Evolutionary conservation across 2,888 invertebrate genomes (phyloP).

Genomic region (Sinopyrophorus schimmeli): DNA sequence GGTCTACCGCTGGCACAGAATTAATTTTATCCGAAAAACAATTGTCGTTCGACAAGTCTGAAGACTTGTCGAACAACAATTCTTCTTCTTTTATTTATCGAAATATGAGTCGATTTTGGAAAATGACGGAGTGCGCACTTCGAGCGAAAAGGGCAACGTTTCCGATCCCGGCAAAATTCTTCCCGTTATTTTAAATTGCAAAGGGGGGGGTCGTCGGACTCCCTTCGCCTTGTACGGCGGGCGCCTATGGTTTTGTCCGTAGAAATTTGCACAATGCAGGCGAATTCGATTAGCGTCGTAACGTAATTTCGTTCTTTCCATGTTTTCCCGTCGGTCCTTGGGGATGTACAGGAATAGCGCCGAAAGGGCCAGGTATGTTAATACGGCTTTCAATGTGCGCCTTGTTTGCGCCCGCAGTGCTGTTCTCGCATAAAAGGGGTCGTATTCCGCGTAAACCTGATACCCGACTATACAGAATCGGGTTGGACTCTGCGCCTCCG

Average conservation of each 20-base stretch:
- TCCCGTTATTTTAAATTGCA: too few relatives aligned
- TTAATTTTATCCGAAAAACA: too few relatives aligned
- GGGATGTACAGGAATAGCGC: conserved; percentile 31
- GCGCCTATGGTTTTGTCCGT: conserved; percentile 34
- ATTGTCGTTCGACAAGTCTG: too few relatives aligned
- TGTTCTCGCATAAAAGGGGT: conserved; percentile 47
- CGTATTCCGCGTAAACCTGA: conserved; percentile 49
- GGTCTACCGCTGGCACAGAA: too few relatives aligned
- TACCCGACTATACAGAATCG: conserved; percentile 43
- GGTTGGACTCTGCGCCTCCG: conserved; percentile 45
- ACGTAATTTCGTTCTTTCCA: conserved; percentile 29
- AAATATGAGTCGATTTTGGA: too few relatives aligned
- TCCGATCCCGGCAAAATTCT: too few relatives aligned
- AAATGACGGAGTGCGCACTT: too few relatives aligned
- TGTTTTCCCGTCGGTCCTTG: conserved; percentile 26
- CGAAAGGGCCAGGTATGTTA: conserved; percentile 39
- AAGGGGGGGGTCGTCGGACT: too few relatives aligned
- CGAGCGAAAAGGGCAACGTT: too few relatives aligned
- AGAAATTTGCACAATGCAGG: conserved; percentile 38
- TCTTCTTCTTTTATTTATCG: too few relatives aligned
- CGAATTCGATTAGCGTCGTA: conserved; percentile 39
- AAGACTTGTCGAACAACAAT: too few relatives aligned
- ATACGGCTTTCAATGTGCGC: conserved; percentile 38
- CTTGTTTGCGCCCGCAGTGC: conserved; percentile 44
- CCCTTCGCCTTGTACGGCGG: too few relatives aligned